Evolutionary conservation across 2,113 vertebrate species (phyloP).

Genomic region (Globicephala melas): DNA sequence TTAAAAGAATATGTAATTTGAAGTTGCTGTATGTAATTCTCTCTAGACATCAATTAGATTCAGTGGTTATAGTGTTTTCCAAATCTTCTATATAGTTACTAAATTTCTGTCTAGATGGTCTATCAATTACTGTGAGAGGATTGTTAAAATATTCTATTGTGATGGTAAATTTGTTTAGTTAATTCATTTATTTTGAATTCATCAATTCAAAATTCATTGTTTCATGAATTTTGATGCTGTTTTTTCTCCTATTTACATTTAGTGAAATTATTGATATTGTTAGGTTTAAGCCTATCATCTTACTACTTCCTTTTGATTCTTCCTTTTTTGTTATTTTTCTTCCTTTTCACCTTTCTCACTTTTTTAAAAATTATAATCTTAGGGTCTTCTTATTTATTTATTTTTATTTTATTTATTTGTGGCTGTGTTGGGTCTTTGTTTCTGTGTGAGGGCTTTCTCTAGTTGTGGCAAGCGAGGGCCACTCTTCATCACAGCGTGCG

Average conservation of each 20-base stretch:
- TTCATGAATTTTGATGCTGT: background rate
- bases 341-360: background rate
- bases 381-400: no score
- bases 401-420: no score
- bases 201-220: background rate
- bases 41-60: background rate
- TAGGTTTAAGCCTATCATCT: background rate
- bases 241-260: background rate
- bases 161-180: background rate
- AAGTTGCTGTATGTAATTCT: background rate
- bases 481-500: accelerated
- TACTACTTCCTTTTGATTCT: background rate
- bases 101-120: background rate
- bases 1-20: background rate
- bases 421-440: no score
- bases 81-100: background rate
- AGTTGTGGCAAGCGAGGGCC: no score
- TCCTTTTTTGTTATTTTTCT: background rate
- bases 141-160: background rate
- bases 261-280: background rate
- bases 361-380: background rate
- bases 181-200: background rate
- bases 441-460: no score
- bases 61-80: background rate
- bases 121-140: background rate